Evolutionary conservation across 2,888 invertebrate genomes (phyloP), one percentile per base, ranked within the genome.

Genomic region (Acronicta aceris): DNA sequence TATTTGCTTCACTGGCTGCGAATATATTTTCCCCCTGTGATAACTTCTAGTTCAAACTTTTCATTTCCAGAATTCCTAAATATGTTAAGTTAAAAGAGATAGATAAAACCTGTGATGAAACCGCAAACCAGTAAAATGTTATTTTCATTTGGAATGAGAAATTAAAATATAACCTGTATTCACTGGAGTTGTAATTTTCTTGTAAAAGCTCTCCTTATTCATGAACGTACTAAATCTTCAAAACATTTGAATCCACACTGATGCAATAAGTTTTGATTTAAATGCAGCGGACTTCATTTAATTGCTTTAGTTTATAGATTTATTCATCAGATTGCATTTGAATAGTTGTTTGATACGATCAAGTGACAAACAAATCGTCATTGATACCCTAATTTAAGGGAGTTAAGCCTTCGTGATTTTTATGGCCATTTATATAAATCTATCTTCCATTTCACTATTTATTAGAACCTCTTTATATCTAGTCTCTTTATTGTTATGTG

Each of bases 221-320:
- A n/a, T 2, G 6, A n/a, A 17, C 25, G 21, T 50, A 47, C 15
- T 71, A 74, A 71, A 72, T 75, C 52, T 71, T 40, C 10, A 47
- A 52, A 54, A 53, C 43, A 65, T 54, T 59, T 43, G 59, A 61
- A 43, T 65, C 30, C 50, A 16, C 17, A 43, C 36, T 10, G 21
- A 30, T 61, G 41, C 38, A 61, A 52, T 45, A 48, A 38, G 48
- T 42, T 56, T 46, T 42, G 46, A 62, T 75, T 66, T 38, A 27
- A 38, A 58, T 59, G 43, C 42, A 57, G n/a, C 47, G 33, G 12
- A 33, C 15, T 5, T n/a, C 27, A 27, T 40, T 63, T 62, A 43
- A 27, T 16, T 51, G 13, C 30, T 17, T 40, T 55, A 48, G 36
- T 17, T 0, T 17, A 21, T 21, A 21, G n/a, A 27, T 27, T 5